Evolutionary conservation across 2,888 invertebrate species (phyloP), one percentile per base, ranked within the genome.

Genomic region (Pseudococcus longispinus): DNA sequence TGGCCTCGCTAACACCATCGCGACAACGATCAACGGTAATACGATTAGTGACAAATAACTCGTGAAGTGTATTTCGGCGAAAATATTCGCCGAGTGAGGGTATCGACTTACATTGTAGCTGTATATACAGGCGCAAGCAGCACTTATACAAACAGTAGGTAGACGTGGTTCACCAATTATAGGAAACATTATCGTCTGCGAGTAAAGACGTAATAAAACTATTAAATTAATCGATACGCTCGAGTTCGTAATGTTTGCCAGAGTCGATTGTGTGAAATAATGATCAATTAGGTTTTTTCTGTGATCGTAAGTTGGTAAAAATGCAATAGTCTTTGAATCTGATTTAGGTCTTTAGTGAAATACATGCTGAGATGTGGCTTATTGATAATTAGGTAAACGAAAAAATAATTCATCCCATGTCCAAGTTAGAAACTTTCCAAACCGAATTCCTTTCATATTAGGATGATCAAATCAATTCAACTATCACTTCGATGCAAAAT

Each of bases 211-310:
- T 23, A 23, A 18, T 23, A 23, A 18, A 8, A 29, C 70, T 70
- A 70, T 70, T 26, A 65, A 65, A 65, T 65, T 70, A 70, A 70
- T 70, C 29, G 70, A 70, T 70, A 70, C 70, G 70, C 70, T 70
- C 13, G 70, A 70, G 29, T 70, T 70, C 70, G 70, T 29, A 70
- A 70, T 18, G 6, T 32, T 15, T 0, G 13, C 20, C 11, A 9
- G 60, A 15, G 4, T 18, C 15, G 70, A 15, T 26, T 26, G 26
- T 3, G 65, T 65, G 5, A 13, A n/a, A n/a, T 65, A 65, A 65
- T 65, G 26, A 26, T 65, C 65, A n/a, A 65, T 37, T 37, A 46
- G 13, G 3, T 15, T 46, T 46, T 23, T 26, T 65, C 2, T 26
- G 26, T 65, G 65, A 13, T 13, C 0, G 3, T 1, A 18, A 51